Conservation (phyloP, 2,888 invertebrate genomes). For the Pterostichus niger region DNA sequence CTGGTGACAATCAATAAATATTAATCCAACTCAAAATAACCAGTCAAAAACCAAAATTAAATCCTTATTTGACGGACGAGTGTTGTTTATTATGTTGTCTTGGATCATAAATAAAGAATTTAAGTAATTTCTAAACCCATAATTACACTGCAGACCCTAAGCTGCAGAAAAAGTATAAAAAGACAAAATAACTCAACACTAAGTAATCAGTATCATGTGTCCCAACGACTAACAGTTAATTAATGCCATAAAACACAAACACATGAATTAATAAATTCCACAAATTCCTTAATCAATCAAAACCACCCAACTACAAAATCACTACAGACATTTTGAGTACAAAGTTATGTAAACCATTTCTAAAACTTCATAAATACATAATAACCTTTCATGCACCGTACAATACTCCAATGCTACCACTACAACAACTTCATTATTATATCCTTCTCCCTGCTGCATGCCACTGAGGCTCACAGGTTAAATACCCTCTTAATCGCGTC, state of each 20-base stretch:
- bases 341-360: constrained; percentile 3
- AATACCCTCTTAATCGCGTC: constrained; percentile 23
- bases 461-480: neutral
- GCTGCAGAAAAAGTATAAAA: neutral
- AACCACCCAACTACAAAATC: neutral
- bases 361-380: constrained; percentile 2
- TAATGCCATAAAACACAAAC: neutral
- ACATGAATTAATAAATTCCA: constrained; percentile 3
- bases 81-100: no score
- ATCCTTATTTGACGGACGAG: no score
- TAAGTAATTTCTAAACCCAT: constrained; percentile 16
- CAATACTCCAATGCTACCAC: no score
- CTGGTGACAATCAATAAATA: no score
- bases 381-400: no score
- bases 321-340: constrained; percentile 1
- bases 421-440: no score
- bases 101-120: constrained; percentile 9
- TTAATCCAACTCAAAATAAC: no score
- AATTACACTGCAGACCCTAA: neutral
- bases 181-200: neutral
- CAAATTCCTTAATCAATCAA: constrained; percentile 2
- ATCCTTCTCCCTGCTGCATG: no score
- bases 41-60: no score
- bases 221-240: neutral
- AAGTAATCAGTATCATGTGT: neutral